These are phyloP conservation scores for Hypselothyrea guttata DNA, from an alignment of 2,888 invertebrate genomes.

Conservation along the genomic window DNA sequence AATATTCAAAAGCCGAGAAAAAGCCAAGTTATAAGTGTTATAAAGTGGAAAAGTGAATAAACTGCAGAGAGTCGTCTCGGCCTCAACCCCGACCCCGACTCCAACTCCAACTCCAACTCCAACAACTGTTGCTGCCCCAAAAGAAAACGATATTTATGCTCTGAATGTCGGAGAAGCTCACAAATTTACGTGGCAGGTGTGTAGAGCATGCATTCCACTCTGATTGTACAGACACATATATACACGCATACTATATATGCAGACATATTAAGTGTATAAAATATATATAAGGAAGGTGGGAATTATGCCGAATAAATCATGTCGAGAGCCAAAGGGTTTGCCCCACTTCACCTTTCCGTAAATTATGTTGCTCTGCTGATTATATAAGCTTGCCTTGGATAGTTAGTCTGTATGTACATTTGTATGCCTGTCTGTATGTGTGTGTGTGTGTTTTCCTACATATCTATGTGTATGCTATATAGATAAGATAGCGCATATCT, in stretches of 20 bases:
- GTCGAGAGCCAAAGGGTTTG: constrained; percentile 20
- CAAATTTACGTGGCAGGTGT: constrained; percentile 72
- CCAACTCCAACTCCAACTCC: constrained; percentile 1
- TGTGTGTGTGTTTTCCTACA: no score
- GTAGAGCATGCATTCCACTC: constrained; percentile 48
- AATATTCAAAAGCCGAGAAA: no score
- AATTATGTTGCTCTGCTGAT: constrained; percentile 35
- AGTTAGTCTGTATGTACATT: constrained; percentile 19
- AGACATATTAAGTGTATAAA: neutral
- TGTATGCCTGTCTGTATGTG: no score
- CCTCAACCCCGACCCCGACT: neutral
- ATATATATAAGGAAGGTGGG: constrained; percentile 29
- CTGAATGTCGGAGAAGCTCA: constrained; percentile 55
- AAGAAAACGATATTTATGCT: constrained; percentile 44
- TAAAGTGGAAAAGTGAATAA: constrained; percentile 44
- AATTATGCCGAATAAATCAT: constrained; percentile 30
- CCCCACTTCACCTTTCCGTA: neutral
- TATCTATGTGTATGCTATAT: constrained; percentile 45
- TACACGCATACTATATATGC: constrained; percentile 9
- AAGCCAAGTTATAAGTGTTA: constrained; percentile 27
- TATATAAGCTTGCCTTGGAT: constrained; percentile 61
- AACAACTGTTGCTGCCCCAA: constrained; percentile 39
- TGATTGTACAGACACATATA: constrained; percentile 48
- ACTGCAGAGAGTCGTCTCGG: constrained; percentile 35
- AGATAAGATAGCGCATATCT: constrained; percentile 75